Percentiles rank a stretch among this genome's conserved stretches.
phyloP scores from a whole-genome alignment of 2,113 vertebrate genomes.

The Hyaena hyaena region DNA sequence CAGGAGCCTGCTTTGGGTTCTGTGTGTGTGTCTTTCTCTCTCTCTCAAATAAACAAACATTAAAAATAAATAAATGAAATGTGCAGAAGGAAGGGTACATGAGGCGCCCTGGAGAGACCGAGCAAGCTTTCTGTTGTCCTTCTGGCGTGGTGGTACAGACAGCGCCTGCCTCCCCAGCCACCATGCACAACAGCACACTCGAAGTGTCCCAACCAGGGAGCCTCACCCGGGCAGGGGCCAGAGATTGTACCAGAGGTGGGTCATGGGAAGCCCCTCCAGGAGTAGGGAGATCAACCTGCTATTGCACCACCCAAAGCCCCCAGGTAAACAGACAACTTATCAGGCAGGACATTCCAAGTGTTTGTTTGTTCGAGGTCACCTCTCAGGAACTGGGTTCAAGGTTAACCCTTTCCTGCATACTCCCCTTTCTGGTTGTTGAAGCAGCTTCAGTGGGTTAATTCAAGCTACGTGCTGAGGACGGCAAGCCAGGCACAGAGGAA shows the following conservation, averaged over 20 bases:
- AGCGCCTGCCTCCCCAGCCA: background rate
- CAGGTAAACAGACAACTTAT: background rate
- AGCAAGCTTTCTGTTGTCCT: background rate
- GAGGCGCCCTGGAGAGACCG: background rate
- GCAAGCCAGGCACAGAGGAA: background rate
- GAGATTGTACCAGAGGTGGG: background rate
- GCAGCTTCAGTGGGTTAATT: too few relatives aligned
- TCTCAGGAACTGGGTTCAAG: too few relatives aligned
- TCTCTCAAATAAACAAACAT: too few relatives aligned
- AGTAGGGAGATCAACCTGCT: background rate
- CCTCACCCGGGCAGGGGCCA: too few relatives aligned
- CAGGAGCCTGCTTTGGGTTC: too few relatives aligned
- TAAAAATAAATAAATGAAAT: background rate
- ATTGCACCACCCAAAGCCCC: background rate
- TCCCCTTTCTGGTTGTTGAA: too few relatives aligned
- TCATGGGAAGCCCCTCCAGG: background rate
- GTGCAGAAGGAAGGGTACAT: background rate
- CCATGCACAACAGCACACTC: background rate
- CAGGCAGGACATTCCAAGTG: too few relatives aligned
- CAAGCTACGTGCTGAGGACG: background rate
- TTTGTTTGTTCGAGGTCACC: too few relatives aligned
- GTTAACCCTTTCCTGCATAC: too few relatives aligned
- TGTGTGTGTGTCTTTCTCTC: too few relatives aligned
- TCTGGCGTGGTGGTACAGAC: too few relatives aligned
- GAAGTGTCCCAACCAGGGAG: background rate